These are phyloP conservation scores for Acanthiza pusilla DNA, from an alignment of 2,797 vertebrate genomes.

Conservation along the genomic window DNA sequence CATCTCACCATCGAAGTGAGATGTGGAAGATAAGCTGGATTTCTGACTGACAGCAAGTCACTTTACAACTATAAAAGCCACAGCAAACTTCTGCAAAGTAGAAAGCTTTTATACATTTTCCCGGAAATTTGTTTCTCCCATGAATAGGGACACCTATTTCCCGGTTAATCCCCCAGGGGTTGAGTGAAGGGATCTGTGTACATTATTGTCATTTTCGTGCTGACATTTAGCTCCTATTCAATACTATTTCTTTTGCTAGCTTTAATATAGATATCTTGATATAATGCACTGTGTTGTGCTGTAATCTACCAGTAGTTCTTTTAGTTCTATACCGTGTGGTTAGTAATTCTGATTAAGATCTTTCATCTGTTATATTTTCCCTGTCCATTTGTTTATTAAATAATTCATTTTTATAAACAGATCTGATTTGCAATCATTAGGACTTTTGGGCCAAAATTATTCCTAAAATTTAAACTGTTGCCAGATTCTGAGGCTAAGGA, in stretches of 20 bases:
- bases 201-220: not conserved
- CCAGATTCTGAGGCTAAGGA: not conserved
- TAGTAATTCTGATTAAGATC: not conserved
- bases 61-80: not conserved
- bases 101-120: not conserved
- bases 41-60: not conserved
- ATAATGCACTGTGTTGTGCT: not conserved
- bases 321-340: not conserved
- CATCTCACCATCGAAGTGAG: not conserved
- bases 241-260: not conserved
- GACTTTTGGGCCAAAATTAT: not conserved
- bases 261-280: not conserved
- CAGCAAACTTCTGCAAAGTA: not conserved
- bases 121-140: not conserved
- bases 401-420: not conserved
- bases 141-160: not conserved
- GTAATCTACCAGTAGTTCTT: not conserved
- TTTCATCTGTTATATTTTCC: not conserved
- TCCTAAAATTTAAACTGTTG: not conserved
- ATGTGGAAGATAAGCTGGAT: not conserved
- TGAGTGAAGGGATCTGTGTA: not conserved
- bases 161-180: not conserved
- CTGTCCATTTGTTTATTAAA: not conserved
- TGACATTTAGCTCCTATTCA: not conserved
- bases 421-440: not conserved